phyloP scores from a whole-genome alignment of 2,113 vertebrate genomes.

The Polyodon spathula region DNA sequence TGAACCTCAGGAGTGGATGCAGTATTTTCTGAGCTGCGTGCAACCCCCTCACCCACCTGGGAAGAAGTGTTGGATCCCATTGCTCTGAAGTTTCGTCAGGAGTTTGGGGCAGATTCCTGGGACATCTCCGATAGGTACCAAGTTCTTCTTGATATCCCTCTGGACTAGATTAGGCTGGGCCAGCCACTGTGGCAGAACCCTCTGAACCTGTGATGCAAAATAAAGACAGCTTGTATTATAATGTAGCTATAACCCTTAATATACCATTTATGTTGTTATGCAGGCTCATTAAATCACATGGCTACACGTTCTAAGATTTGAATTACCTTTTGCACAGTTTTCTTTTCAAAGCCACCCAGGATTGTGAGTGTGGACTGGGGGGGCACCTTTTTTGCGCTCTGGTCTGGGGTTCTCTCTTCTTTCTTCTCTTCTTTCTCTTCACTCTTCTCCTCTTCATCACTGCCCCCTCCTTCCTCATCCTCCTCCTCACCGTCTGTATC shows the following conservation, averaged over 20 bases:
- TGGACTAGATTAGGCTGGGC: slow-evolving; percentile 67
- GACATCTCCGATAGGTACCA: slow-evolving; percentile 53
- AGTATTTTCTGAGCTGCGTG: too few species aligned
- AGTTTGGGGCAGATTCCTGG: slow-evolving; percentile 62
- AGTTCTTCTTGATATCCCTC: slow-evolving; percentile 64
- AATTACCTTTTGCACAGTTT: slow-evolving; percentile 58
- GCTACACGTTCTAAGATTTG: too few species aligned
- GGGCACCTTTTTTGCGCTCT: slow-evolving; percentile 13
- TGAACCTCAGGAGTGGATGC: too few species aligned
- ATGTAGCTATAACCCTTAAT: background rate
- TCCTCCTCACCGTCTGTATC: slow-evolving; percentile 3
- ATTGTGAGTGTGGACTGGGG: slow-evolving; percentile 39
- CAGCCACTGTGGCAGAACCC: slow-evolving; percentile 81
- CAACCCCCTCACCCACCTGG: slow-evolving; percentile 62
- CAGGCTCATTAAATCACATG: too few species aligned
- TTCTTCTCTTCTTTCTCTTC: slow-evolving; percentile 10
- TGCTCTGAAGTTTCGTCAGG: slow-evolving; percentile 57
- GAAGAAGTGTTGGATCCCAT: slow-evolving; percentile 73
- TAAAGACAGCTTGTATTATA: background rate
- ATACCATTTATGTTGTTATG: too few species aligned
- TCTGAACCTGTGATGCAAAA: slow-evolving; percentile 54
- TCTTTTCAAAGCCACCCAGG: slow-evolving; percentile 61
- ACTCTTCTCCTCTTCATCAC: background rate
- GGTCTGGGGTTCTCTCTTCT: background rate
- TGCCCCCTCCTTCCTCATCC: background rate